Percentiles rank a stretch among this genome's conserved stretches.
Conservation (phyloP, 2,797 vertebrate species). For the Agapornis canus region DNA sequence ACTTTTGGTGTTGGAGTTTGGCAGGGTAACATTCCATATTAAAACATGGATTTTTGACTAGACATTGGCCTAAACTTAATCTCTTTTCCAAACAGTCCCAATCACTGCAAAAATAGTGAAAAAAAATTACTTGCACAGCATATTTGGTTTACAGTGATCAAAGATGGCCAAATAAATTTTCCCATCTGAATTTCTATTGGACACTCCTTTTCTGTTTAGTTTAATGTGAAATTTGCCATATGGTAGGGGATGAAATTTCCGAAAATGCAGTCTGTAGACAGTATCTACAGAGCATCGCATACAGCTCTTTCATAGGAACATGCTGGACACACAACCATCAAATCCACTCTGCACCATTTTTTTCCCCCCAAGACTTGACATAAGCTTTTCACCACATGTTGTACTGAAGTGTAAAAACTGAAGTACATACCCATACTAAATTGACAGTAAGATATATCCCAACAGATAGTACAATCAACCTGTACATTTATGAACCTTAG, state of each 20-base stretch:
- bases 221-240: background rate
- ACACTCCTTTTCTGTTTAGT: background rate
- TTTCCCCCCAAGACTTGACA: background rate
- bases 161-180: background rate
- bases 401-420: background rate
- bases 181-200: background rate
- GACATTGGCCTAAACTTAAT: slow-evolving; percentile 21
- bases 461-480: background rate
- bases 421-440: background rate
- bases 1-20: background rate
- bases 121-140: background rate
- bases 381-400: background rate
- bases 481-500: background rate
- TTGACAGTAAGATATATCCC: background rate
- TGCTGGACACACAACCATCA: background rate
- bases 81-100: slow-evolving; percentile 28
- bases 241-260: background rate
- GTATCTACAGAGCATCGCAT: background rate
- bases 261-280: background rate
- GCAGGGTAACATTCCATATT: slow-evolving; percentile 21
- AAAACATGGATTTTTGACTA: slow-evolving; percentile 29
- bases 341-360: background rate
- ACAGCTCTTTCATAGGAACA: background rate
- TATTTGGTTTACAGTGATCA: background rate
- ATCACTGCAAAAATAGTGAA: background rate